Base-by-base conservation (phyloP, 2,113 vertebrate genomes). In the Pyrgilauda ruficollis region DNA sequence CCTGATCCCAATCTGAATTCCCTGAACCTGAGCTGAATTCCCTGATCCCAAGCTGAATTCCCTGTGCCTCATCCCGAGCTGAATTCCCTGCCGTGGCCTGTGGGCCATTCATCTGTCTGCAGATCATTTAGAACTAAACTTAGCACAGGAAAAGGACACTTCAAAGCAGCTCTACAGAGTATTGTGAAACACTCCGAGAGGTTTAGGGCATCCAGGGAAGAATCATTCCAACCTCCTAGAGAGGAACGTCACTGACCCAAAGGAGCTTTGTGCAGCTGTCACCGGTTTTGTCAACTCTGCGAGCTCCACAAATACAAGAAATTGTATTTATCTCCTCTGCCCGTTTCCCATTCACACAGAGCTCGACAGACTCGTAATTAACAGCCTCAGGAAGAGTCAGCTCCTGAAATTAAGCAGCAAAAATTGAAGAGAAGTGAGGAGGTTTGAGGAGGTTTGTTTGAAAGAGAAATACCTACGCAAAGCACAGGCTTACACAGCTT, bases 141-240 rank as follows among this genome's bases (percentile, higher is more conserved):
- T 16, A 87, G 84, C 84, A 83, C 94, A 89, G 93, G 91, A 95
- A 95, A 96, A 90, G 67, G 70, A 69, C 81, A 91, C 89, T 95
- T 95, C 95, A 93, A 95, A 96, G 93, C 52, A 81, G 14, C 81
- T 10, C 59, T 0, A 69, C 49, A 37, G 61, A 91, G 84, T 13
- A 56, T 49, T 91, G 90, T 72, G 68, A 61, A 91, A 90, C 55
- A 76, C 80, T 88, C 55, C 4, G 47, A 94, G 90, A 88, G 67
- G 89, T 89, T 94, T 72, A 70, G 50, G 68, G 62, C 86, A 87
- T 67, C 91, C 53, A 59, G 30, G 84, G 89, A 91, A 90, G 66
- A 95, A n/a, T 44, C 83, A 73, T 68, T 86, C 50, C 44, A 74
- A 5, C 31, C 74, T 62, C 46, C 63, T 59, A 3, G 89, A 93